Percentiles rank a stretch among this genome's conserved stretches.
Evolutionary conservation across 2,797 vertebrate species (phyloP).

Genomic region (Ctenopoma kingsleyae): DNA sequence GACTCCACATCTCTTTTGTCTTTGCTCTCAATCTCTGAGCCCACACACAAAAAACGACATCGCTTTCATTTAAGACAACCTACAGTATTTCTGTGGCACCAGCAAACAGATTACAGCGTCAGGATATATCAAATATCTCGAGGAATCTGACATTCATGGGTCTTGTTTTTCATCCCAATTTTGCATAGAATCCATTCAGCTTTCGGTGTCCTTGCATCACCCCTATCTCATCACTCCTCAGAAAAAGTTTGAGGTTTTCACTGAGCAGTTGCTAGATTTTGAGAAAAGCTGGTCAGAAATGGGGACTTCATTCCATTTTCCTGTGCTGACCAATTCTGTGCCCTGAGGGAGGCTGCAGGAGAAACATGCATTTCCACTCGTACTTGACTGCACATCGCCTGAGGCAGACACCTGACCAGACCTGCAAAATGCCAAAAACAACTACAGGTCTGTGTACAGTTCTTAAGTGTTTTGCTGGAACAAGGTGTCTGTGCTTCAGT

Average conservation of each 20-base stretch:
- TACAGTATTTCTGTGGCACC: slow-evolving; percentile 53
- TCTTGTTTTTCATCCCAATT: slow-evolving; percentile 54
- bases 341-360: slow-evolving; percentile 55
- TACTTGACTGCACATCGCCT: slow-evolving; percentile 59
- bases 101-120: slow-evolving; percentile 56
- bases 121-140: slow-evolving; percentile 65
- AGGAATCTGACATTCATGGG: slow-evolving; percentile 73
- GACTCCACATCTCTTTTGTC: slow-evolving; percentile 44
- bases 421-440: slow-evolving; percentile 45
- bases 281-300: slow-evolving; percentile 18
- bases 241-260: slow-evolving; percentile 50
- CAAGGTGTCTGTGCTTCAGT: slow-evolving; percentile 24
- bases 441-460: slow-evolving; percentile 29
- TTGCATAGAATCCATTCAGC: slow-evolving; percentile 60
- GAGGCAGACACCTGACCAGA: slow-evolving; percentile 46
- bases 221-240: slow-evolving; percentile 29
- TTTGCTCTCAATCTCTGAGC: slow-evolving; percentile 46
- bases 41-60: slow-evolving; percentile 29
- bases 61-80: slow-evolving; percentile 47
- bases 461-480: slow-evolving; percentile 42
- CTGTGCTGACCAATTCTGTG: slow-evolving; percentile 52
- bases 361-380: slow-evolving; percentile 57
- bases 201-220: slow-evolving; percentile 66
- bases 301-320: slow-evolving; percentile 39
- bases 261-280: slow-evolving; percentile 38